Evolutionary conservation across 2,113 vertebrate species (phyloP).

Genomic region (Micronisus gabar): DNA sequence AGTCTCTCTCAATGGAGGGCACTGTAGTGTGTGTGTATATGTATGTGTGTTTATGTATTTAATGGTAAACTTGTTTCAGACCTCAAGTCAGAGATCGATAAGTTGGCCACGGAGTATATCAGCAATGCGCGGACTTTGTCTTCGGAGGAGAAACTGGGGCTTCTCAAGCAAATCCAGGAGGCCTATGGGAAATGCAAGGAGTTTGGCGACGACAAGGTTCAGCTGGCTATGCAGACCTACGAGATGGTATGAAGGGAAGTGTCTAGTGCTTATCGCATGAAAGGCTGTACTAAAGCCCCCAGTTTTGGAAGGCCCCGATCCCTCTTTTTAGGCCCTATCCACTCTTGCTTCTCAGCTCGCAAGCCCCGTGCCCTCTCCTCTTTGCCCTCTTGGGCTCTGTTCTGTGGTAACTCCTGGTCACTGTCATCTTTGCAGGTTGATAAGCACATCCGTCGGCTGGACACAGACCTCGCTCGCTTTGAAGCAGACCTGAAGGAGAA

Average conservation of each 20-base stretch:
- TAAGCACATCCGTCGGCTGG: conserved; percentile 93
- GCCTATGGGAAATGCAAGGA: conserved; percentile 97
- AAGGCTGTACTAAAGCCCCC: neutral
- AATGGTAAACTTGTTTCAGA: conserved; percentile 72
- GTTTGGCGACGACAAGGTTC: conserved; percentile 97
- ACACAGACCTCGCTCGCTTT: conserved; percentile 95
- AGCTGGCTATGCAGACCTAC: conserved; percentile 98
- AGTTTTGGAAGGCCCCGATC: neutral
- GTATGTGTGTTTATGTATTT: neutral
- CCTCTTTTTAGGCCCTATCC: neutral
- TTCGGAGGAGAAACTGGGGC: conserved; percentile 90
- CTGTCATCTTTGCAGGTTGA: conserved; percentile 80
- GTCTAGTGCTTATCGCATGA: neutral
- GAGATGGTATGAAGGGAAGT: conserved; percentile 87
- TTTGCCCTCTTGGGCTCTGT: neutral
- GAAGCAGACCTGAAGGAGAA: conserved; percentile 97
- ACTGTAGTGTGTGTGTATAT: neutral
- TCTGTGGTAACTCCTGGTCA: neutral
- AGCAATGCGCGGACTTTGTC: conserved; percentile 87
- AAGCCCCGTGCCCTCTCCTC: neutral
- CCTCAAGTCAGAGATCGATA: conserved; percentile 94
- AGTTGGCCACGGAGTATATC: conserved; percentile 92
- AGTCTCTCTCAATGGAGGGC: neutral
- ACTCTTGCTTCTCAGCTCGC: neutral
- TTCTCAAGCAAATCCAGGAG: conserved; percentile 93